These are phyloP conservation scores for Drosophila biarmipes DNA, from an alignment of 1,140 invertebrate species.

Conservation along the genomic window DNA sequence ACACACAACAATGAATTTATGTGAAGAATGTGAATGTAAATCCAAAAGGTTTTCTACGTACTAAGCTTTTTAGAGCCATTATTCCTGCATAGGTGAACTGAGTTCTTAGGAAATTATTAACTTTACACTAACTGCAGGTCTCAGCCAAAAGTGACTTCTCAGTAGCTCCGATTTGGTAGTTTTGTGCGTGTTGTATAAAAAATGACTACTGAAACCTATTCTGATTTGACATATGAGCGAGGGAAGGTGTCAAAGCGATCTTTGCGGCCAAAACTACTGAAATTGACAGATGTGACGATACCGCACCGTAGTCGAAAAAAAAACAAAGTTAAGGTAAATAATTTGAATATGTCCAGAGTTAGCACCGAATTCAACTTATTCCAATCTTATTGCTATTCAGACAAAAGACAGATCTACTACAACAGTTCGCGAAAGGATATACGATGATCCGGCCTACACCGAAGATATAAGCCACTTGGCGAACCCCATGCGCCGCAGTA, in stretches of 20 bases:
- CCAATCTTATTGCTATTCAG: slow-evolving; percentile 23
- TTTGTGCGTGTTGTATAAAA: slow-evolving; percentile 5
- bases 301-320: slow-evolving; percentile 81
- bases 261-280: slow-evolving; percentile 73
- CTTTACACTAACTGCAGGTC: neutral
- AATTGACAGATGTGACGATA: slow-evolving; percentile 76
- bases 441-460: slow-evolving; percentile 84
- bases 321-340: slow-evolving; percentile 78
- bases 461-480: slow-evolving; percentile 84
- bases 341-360: neutral
- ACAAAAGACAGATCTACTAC: slow-evolving; percentile 72
- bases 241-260: slow-evolving; percentile 67
- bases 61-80: neutral
- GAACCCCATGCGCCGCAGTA: slow-evolving; percentile 78
- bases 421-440: slow-evolving; percentile 75
- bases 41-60: neutral
- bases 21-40: neutral
- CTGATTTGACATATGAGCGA: slow-evolving; percentile 75
- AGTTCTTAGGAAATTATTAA: neutral
- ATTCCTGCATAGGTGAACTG: neutral
- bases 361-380: neutral
- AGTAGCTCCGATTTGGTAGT: slow-evolving; percentile 5
- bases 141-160: neutral
- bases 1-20: neutral
- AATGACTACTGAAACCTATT: slow-evolving; percentile 80